Evolutionary conservation across 1,140 invertebrate species (phyloP).

Genomic region (Drosophila lini): DNA sequence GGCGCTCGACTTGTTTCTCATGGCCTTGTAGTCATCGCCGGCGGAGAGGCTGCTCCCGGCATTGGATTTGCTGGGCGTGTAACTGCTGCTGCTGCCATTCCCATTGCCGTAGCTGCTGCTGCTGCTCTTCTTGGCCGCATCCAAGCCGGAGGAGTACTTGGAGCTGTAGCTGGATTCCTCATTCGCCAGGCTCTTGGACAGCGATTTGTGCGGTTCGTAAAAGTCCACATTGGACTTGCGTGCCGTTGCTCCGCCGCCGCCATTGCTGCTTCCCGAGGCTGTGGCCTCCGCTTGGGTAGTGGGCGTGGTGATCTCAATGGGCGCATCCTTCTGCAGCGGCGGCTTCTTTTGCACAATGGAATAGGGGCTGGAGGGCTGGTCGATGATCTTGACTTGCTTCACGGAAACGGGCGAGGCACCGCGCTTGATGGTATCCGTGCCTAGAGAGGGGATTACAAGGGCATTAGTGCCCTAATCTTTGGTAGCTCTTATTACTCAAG

Average conservation of each 20-base stretch:
- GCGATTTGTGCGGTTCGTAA: slow-evolving; percentile 77
- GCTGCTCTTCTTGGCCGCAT: slow-evolving; percentile 63
- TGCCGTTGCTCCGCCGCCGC: slow-evolving; percentile 14
- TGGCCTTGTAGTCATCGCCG: slow-evolving; percentile 75
- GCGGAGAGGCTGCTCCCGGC: slow-evolving; percentile 19
- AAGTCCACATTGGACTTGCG: slow-evolving; percentile 73
- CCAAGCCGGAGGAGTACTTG: slow-evolving; percentile 58
- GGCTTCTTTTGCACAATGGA: slow-evolving; percentile 76
- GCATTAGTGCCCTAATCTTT: slow-evolving; percentile 2
- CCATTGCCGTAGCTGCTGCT: slow-evolving; percentile 36
- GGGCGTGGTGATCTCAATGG: slow-evolving; percentile 62
- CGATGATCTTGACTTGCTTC: slow-evolving; percentile 78
- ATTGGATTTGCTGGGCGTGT: slow-evolving; percentile 43
- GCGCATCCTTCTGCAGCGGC: slow-evolving; percentile 65
- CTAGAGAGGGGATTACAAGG: slow-evolving; percentile 39
- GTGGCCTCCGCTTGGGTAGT: slow-evolving; percentile 47
- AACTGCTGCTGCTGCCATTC: slow-evolving; percentile 45
- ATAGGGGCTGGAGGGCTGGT: slow-evolving; percentile 75
- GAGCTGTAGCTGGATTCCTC: slow-evolving; percentile 51
- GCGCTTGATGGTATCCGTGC: slow-evolving; percentile 84
- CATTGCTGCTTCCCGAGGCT: slow-evolving; percentile 4
- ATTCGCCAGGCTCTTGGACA: slow-evolving; percentile 46
- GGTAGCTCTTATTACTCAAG: not conserved
- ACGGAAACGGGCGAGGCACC: slow-evolving; percentile 82
- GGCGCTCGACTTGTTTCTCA: slow-evolving; percentile 79